Evolutionary conservation across 2,797 vertebrate genomes (phyloP), one percentile per base, ranked within the genome.

Genomic region (Hyperoplus immaculatus): DNA sequence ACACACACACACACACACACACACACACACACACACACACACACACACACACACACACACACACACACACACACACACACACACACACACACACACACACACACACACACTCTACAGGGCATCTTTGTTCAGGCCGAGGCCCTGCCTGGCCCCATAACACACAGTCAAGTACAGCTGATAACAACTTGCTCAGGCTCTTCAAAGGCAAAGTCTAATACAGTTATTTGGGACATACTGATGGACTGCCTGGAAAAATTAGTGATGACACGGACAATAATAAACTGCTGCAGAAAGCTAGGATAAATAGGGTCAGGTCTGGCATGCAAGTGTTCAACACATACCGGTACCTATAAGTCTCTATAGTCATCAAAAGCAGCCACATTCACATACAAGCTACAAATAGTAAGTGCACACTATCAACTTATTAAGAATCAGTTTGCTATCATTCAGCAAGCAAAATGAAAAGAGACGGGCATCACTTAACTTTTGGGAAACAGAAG

Each of bases 81-180:
- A 29, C 29, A 29, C 29, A 29, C 60, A 68, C 70, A 75, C 64
- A 57, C 65, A 76, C 64, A 47, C 21, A 47, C 72, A 51, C 74
- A 68, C 45, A 38, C 43, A 38, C 87, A 73, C 84, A 88, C 83
- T 88, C 87, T 85, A 92, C 80, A 93, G 89, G 88, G 84, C 75
- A 85, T 89, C 91, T 93, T 93, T 93, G 92, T 93, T 88, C 85
- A 76, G 75, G 81, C 83, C 72, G 71, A 69, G 79, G 89, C 78
- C 83, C 87, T 86, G 84, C 77, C 80, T 76, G 82, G 85, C 73
- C 72, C 86, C 75, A 87, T 62, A 88, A 85, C 87, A 87, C 75
- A 73, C 63, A 89, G 83, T 79, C 84, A 68, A 67, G 72, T 63
- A 80, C 67, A 87, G 81, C 82, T 66, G 63, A 89, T 91, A 89